Percentiles rank a stretch among this genome's conserved stretches.
Evolutionary conservation across 1,140 invertebrate genomes (phyloP).

Genomic region (Drosophila trapezifrons): DNA sequence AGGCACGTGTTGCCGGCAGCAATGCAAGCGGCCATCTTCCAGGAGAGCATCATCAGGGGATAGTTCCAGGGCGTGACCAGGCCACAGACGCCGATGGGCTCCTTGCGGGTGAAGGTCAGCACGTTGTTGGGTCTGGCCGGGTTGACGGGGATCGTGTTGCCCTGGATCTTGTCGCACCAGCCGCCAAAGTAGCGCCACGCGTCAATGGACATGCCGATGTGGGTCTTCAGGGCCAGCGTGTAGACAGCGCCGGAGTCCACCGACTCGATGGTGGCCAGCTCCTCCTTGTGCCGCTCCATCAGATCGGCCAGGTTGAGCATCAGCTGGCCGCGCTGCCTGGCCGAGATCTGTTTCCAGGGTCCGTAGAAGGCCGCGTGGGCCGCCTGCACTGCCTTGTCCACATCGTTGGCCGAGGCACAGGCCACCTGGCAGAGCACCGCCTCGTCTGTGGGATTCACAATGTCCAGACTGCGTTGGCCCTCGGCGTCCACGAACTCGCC

Average conservation of each 20-base stretch:
- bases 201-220: conserved; percentile 96
- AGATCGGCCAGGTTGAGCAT: conserved; percentile 94
- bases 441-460: conserved; percentile 95
- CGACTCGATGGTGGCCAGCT: conserved; percentile 95
- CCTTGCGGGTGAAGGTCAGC: conserved; percentile 93
- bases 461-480: conserved; percentile 86
- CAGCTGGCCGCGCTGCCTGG: conserved; percentile 91
- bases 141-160: conserved; percentile 94
- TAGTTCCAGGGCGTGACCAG: conserved; percentile 99
- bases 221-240: conserved; percentile 96
- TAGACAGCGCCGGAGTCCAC: conserved; percentile 98
- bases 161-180: conserved; percentile 97
- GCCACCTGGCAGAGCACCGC: conserved; percentile 91
- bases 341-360: conserved; percentile 94
- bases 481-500: conserved; percentile 94
- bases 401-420: conserved; percentile 91
- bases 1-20: conserved; percentile 97
- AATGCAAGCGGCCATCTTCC: conserved; percentile 98
- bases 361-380: conserved; percentile 95
- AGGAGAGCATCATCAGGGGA: conserved; percentile 98
- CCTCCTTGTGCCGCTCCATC: conserved; percentile 97
- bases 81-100: conserved; percentile 96
- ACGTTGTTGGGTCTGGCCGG: conserved; percentile 93
- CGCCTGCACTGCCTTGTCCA: conserved; percentile 93
- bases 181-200: conserved; percentile 97